These are phyloP conservation scores for Corticium candelabrum DNA, from an alignment of 37 sponge, comb jelly and placozoan species.

Conservation along the genomic window DNA sequence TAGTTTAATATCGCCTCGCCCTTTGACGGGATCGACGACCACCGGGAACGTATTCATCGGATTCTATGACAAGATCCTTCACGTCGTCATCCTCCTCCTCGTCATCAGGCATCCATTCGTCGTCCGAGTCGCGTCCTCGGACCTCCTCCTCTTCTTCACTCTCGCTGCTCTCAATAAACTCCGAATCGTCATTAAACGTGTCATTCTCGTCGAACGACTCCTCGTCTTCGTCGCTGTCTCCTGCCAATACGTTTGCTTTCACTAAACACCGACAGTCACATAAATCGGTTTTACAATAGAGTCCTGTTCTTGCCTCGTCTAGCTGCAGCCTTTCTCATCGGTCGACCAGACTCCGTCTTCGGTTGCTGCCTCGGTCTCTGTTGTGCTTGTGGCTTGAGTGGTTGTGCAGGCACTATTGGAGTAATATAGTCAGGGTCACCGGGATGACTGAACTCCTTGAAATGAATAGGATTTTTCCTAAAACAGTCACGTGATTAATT, in stretches of 20 bases:
- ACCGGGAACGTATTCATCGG: slow-evolving; percentile 5
- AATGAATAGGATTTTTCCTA: slow-evolving; percentile 82
- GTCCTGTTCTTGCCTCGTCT: background rate
- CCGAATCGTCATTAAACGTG: background rate
- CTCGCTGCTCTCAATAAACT: slow-evolving; percentile 11
- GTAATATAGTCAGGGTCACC: background rate
- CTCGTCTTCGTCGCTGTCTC: background rate
- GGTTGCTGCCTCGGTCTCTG: background rate
- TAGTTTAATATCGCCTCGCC: too few relatives aligned
- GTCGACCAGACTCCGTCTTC: background rate
- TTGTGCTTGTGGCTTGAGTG: background rate
- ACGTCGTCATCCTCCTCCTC: slow-evolving; percentile 37
- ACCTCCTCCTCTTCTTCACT: slow-evolving; percentile 58
- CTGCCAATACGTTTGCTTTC: background rate
- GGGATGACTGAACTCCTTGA: slow-evolving; percentile 66
- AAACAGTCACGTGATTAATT: background rate
- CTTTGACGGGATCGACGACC: too few relatives aligned
- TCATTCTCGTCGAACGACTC: background rate
- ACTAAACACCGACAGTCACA: too few relatives aligned
- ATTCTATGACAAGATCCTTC: slow-evolving; percentile 44
- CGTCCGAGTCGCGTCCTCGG: background rate
- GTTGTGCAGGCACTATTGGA: background rate
- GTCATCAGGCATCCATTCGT: background rate
- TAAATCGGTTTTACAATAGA: too few relatives aligned
- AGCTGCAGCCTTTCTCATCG: background rate